A percentile compares a stretch with the other conserved stretches of the same genome.
These are phyloP conservation scores for Drosophila navojoa DNA, from an alignment of 1,140 invertebrate genomes.

Conservation along the genomic window DNA sequence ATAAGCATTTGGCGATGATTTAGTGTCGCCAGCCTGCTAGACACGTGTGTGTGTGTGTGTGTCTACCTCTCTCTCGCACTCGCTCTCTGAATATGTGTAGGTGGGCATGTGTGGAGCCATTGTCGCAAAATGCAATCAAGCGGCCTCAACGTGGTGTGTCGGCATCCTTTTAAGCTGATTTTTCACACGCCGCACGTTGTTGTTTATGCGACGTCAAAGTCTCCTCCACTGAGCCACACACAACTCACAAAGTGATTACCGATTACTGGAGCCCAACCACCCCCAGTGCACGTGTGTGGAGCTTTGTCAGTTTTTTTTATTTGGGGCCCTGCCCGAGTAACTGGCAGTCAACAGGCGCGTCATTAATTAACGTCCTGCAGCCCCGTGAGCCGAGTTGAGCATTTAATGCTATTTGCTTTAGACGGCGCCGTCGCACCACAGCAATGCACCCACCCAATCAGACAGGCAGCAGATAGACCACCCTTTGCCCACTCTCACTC, in stretches of 20 bases:
- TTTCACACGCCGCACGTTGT: constrained; percentile 69
- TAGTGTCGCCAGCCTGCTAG: constrained; percentile 69
- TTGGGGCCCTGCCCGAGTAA: constrained; percentile 16
- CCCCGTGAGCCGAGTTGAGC: constrained; percentile 43
- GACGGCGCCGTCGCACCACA: constrained; percentile 52
- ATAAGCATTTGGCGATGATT: constrained; percentile 78
- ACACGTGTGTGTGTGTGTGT: constrained; percentile 49
- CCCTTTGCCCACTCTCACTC: constrained; percentile 16
- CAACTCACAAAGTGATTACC: constrained; percentile 48
- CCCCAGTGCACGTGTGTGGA: not conserved
- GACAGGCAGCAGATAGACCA: constrained; percentile 12
- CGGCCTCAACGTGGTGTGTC: constrained; percentile 32
- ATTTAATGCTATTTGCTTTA: constrained; percentile 74
- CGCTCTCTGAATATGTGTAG: not conserved
- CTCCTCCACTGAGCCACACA: constrained; percentile 48
- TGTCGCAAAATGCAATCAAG: constrained; percentile 29
- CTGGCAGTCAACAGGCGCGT: constrained; percentile 45
- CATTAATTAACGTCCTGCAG: constrained; percentile 54
- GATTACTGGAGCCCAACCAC: not conserved
- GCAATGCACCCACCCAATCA: constrained; percentile 24
- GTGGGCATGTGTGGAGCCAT: not conserved
- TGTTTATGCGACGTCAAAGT: constrained; percentile 55
- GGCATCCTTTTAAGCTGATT: constrained; percentile 77
- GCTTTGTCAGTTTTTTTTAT: constrained; percentile 43
- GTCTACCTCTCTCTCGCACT: not conserved